Evolutionary conservation across 2,888 invertebrate species (phyloP).

Genomic region (Drosophila histrio): DNA sequence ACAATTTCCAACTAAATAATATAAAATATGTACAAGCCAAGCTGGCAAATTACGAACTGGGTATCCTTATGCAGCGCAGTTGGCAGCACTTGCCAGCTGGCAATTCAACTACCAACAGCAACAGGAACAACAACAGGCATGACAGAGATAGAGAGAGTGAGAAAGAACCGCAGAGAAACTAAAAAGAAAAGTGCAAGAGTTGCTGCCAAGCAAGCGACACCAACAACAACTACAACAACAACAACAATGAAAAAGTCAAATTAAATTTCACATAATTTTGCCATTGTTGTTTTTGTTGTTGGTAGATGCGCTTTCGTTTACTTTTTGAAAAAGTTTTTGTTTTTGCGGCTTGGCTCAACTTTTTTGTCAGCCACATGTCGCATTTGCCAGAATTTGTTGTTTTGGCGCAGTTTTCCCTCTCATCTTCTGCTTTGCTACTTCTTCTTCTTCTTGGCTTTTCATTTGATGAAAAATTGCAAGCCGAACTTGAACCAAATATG

Average conservation of each 20-base stretch:
- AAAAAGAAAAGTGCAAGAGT: conserved; percentile 68
- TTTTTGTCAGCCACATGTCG: conserved; percentile 77
- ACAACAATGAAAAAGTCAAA: conserved; percentile 69
- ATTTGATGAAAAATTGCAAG: conserved; percentile 69
- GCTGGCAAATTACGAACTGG: conserved; percentile 73
- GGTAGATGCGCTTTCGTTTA: conserved; percentile 49
- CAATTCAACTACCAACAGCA: conserved; percentile 45
- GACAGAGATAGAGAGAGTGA: background rate
- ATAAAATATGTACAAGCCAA: conserved; percentile 72
- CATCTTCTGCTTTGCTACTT: conserved; percentile 38
- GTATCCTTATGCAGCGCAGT: conserved; percentile 55
- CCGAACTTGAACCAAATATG: conserved; percentile 79
- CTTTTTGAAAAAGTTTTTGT: conserved; percentile 67
- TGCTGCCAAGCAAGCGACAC: conserved; percentile 51
- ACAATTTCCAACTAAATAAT: conserved; percentile 71
- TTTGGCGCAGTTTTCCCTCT: conserved; percentile 69
- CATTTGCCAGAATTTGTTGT: conserved; percentile 63
- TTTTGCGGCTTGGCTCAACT: conserved; percentile 76
- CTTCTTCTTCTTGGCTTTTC: conserved; percentile 42
- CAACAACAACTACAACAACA: conserved; percentile 32
- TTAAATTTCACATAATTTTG: conserved; percentile 79
- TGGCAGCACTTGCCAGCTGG: conserved; percentile 73
- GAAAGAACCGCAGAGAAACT: conserved; percentile 48
- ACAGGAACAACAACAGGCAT: conserved; percentile 14
- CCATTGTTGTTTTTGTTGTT: conserved; percentile 38